phyloP scores from a whole-genome alignment of 2,113 vertebrate species.

The Odobenus rosmarus region DNA sequence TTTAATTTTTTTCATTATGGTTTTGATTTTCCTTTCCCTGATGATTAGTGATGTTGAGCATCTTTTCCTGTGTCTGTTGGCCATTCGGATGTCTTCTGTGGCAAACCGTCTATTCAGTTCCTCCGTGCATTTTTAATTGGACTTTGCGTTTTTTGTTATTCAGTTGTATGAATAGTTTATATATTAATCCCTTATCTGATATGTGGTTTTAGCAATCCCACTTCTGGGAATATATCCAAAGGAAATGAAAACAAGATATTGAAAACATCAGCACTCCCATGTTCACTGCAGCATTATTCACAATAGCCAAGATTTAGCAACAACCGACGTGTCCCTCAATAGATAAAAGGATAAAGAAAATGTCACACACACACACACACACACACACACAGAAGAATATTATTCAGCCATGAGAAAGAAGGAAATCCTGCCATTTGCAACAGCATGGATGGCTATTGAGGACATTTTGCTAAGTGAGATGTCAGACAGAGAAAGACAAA shows the following conservation, averaged over 20 bases:
- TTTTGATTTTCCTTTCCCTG: not conserved
- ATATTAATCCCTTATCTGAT: not conserved
- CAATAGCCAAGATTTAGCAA: not conserved
- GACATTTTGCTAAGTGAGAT: not conserved
- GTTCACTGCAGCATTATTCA: not conserved
- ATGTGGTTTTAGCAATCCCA: not conserved
- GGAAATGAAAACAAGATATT: not conserved
- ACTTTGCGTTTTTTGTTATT: not conserved
- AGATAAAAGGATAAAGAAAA: not conserved
- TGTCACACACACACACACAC: not conserved
- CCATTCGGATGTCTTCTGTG: not conserved
- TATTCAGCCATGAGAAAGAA: not conserved
- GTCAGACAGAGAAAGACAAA: not conserved
- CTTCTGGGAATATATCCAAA: not conserved
- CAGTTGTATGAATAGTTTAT: not conserved
- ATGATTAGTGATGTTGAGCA: not conserved
- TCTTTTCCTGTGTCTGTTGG: not conserved
- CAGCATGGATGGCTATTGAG: not conserved
- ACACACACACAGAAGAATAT: not conserved
- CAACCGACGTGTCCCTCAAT: not conserved
- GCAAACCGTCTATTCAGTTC: not conserved
- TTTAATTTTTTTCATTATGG: not conserved
- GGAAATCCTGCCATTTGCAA: not conserved
- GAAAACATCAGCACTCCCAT: not conserved
- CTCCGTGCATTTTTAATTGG: not conserved